A percentile compares a stretch with the other conserved stretches of the same genome.
phyloP scores from a whole-genome alignment of 1,140 invertebrate species.

The Drosophila guanche region DNA sequence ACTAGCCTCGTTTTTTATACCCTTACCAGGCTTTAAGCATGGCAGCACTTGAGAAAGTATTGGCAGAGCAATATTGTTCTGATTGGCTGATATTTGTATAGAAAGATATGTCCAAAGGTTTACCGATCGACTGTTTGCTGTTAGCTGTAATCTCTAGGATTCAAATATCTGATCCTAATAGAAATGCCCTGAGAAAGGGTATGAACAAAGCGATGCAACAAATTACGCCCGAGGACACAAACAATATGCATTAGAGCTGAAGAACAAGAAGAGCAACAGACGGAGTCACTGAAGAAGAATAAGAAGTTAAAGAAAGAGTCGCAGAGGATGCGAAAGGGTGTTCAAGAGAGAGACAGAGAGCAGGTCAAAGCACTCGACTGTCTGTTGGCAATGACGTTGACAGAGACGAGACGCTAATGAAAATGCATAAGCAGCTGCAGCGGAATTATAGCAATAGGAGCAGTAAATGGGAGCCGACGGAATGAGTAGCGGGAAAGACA shows the following conservation, averaged over 20 bases:
- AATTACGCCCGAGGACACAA: constrained; percentile 69
- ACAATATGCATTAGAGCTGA: constrained; percentile 71
- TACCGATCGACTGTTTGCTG: too few relatives aligned
- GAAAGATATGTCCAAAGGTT: too few relatives aligned
- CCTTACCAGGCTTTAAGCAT: too few relatives aligned
- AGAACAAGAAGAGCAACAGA: constrained; percentile 23
- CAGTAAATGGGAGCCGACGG: not conserved
- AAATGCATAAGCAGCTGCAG: constrained; percentile 73
- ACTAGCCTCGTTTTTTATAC: too few relatives aligned
- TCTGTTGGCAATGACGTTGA: constrained; percentile 71
- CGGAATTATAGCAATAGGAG: constrained; percentile 23
- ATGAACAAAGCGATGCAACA: constrained; percentile 35
- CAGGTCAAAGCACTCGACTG: constrained; percentile 66
- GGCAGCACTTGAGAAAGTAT: too few relatives aligned
- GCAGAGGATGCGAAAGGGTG: not conserved
- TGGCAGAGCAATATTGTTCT: not conserved
- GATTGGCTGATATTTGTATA: too few relatives aligned
- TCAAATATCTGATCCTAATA: not conserved
- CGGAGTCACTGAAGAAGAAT: constrained; percentile 31
- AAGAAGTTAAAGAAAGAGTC: constrained; percentile 33
- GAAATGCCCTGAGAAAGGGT: too few relatives aligned
- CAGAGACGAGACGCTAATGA: constrained; percentile 65
- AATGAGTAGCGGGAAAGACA: too few relatives aligned
- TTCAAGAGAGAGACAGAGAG: not conserved
- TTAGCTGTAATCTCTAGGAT: too few relatives aligned